Base-by-base conservation (phyloP, 2,888 invertebrate species). In the Azorinus chamasolen region DNA sequence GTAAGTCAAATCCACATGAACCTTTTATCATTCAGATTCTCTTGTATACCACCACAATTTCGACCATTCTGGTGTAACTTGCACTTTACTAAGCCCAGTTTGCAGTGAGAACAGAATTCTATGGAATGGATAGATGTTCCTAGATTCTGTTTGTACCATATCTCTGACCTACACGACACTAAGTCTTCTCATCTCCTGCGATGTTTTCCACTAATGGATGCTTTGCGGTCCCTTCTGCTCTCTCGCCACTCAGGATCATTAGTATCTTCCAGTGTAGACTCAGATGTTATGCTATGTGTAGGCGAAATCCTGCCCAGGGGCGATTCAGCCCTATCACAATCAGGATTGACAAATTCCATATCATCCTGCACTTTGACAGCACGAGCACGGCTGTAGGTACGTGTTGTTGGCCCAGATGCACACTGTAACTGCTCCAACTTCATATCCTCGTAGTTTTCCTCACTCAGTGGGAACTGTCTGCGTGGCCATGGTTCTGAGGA, bases 201-300 rank as follows among this genome's bases (percentile, higher is more conserved):
- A 46, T 69, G 68, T 37, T 62, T 72, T 61, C 46, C 61, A 39
- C 71, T 69, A 6, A 68, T 25, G 8, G 78, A 78, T 14, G 78
- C 63, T 24, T 72, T 48, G 18, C 78, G 32, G 43, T 72, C 72
- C 22, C 48, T 48, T 8, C 6, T 32, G 32, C 65, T 48, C 1
- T 39, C 74, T 25, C 69, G 88, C 92, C 92, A 92, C 63, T 92
- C 92, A 0, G 91, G 91, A 68, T 92, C 92, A 70, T 90, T 87
- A 0, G 89, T 88, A 51, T 90, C 89, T 14, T 88, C 89, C 0
- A 80, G 45, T 12, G 76, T 73, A 5, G 91, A 88, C 1, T 80
- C 77, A 0, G 88, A 86, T n/a, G 84, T 82, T n/a, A 75, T 79
- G 55, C 88, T 89, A 2, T 84, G 83, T 16, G 83, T 51, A 2